Conservation (phyloP, 1,140 invertebrate genomes). For the Pomacea maculata region DNA sequence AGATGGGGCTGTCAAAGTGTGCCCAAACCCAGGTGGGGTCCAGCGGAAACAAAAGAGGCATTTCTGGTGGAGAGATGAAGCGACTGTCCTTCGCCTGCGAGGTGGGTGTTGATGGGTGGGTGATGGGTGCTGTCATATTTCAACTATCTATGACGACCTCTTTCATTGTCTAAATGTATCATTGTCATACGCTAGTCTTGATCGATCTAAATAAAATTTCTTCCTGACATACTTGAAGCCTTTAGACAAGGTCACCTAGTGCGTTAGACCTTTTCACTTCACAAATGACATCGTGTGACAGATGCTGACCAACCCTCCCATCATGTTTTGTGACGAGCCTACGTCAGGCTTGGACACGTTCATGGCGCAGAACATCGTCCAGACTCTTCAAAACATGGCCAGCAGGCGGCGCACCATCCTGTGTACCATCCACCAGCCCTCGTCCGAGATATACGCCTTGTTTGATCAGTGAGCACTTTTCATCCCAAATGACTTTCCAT, state of each 20-base stretch:
- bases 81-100: slow-evolving; percentile 94
- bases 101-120: slow-evolving; percentile 66
- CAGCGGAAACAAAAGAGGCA: slow-evolving; percentile 79
- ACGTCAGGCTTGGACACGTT: slow-evolving; percentile 92
- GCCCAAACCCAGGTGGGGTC: slow-evolving; percentile 75
- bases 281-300: slow-evolving; percentile 57
- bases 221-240: neutral
- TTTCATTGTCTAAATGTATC: no score
- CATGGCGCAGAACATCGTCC: slow-evolving; percentile 91
- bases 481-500: no score
- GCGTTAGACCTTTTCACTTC: neutral
- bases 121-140: slow-evolving; percentile 61
- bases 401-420: slow-evolving; percentile 89
- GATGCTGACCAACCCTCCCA: slow-evolving; percentile 90
- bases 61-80: slow-evolving; percentile 96
- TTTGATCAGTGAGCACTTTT: slow-evolving; percentile 71
- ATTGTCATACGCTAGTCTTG: no score
- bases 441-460: slow-evolving; percentile 88
- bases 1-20: slow-evolving; percentile 86
- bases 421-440: slow-evolving; percentile 95
- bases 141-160: slow-evolving; percentile 60
- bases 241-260: neutral
- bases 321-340: slow-evolving; percentile 97
- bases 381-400: slow-evolving; percentile 73
- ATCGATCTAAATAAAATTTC: no score